Evolutionary conservation across 2,797 vertebrate genomes (phyloP).

Genomic region (Propithecus perrieri): DNA sequence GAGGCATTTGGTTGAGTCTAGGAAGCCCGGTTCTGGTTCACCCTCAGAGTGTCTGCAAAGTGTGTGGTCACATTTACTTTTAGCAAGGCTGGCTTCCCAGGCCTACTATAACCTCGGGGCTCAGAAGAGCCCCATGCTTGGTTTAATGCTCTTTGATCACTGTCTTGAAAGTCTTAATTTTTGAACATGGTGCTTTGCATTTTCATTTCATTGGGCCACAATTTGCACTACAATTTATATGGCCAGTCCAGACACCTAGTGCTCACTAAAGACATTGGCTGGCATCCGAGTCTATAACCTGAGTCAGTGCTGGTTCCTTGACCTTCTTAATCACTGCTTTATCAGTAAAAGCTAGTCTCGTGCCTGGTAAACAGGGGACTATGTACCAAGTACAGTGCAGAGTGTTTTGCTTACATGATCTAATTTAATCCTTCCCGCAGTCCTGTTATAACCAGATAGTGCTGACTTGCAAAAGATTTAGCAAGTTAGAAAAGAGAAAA

Average conservation of each 20-base stretch:
- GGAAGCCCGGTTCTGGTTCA: neutral
- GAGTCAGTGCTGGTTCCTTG: neutral
- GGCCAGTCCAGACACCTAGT: neutral
- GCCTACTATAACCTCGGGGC: rapidly evolving
- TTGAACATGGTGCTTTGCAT: neutral
- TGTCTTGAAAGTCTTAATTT: neutral
- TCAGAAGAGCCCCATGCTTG: neutral
- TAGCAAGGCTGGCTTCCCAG: neutral
- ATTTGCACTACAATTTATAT: neutral
- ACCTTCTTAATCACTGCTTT: neutral
- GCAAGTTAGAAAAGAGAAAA: neutral
- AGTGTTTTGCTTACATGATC: neutral
- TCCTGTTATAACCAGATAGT: neutral
- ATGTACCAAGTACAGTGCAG: neutral
- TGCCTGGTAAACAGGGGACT: neutral
- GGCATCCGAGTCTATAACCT: neutral
- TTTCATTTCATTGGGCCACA: neutral
- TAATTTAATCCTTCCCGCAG: neutral
- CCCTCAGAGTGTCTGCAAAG: neutral
- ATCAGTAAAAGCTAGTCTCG: neutral
- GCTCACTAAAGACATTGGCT: neutral
- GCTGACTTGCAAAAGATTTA: neutral
- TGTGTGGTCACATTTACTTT: neutral
- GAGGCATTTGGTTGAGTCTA: neutral
- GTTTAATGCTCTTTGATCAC: neutral